Percentiles rank a stretch among this genome's conserved stretches.
Evolutionary conservation across 2,888 invertebrate genomes (phyloP).

Genomic region (Villa cingulata): DNA sequence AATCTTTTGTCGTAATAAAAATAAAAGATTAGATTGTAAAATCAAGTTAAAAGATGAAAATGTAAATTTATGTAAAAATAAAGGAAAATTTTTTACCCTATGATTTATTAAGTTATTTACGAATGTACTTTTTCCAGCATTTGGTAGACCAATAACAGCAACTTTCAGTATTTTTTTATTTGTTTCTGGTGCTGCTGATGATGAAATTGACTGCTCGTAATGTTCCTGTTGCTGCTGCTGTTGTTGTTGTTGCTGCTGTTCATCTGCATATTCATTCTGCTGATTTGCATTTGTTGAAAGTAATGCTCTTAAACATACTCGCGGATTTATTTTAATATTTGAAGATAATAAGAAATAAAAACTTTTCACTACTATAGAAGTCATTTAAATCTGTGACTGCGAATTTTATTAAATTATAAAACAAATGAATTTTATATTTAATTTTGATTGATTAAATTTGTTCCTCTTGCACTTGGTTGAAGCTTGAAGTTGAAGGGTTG

Average conservation of each 20-base stretch:
- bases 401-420: too few species aligned
- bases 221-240: not conserved
- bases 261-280: too few species aligned
- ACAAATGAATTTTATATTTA: too few species aligned
- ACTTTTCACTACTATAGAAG: too few species aligned
- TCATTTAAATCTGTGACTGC: too few species aligned
- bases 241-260: not conserved
- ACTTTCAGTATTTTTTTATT: slow-evolving; percentile 45
- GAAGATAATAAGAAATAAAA: too few species aligned
- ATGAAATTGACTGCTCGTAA: too few species aligned
- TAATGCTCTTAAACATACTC: not conserved
- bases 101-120: slow-evolving; percentile 73
- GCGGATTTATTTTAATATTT: too few species aligned
- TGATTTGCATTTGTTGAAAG: not conserved
- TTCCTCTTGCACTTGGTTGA: too few species aligned
- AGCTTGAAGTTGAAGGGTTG: too few species aligned
- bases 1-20: slow-evolving; percentile 49
- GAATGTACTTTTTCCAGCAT: slow-evolving; percentile 91
- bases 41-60: not conserved
- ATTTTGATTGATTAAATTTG: too few species aligned
- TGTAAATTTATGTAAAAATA: not conserved
- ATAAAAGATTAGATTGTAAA: not conserved
- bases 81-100: slow-evolving; percentile 57
- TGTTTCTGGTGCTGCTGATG: not conserved
- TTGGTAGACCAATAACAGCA: slow-evolving; percentile 84